Evolutionary conservation across 2,113 vertebrate genomes (phyloP).

Genomic region (Orcinus orca): DNA sequence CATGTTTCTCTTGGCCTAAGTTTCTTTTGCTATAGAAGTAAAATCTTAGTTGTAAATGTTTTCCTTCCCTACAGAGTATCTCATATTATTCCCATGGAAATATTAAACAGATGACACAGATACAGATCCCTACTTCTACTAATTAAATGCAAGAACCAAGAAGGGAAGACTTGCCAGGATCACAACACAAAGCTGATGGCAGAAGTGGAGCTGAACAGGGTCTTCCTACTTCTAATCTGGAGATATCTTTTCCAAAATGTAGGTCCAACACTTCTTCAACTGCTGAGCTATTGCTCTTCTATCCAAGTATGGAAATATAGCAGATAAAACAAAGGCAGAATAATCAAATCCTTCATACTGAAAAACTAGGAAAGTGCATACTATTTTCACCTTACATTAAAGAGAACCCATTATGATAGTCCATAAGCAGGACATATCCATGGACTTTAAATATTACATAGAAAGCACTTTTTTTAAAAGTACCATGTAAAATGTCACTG

Average conservation of each 20-base stretch:
- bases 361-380: not conserved
- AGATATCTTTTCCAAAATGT: not conserved
- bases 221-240: not conserved
- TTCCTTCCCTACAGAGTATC: not conserved
- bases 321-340: not conserved
- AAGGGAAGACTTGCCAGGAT: not conserved
- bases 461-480: slow-evolving; percentile 4
- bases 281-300: not conserved
- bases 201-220: not conserved
- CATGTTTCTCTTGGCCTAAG: not conserved
- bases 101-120: not conserved
- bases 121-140: not conserved
- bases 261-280: not conserved
- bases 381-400: not conserved
- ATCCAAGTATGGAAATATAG: not conserved
- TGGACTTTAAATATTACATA: not conserved
- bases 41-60: not conserved
- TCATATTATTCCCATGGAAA: not conserved
- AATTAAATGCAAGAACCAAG: not conserved
- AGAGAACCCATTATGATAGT: not conserved
- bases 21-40: slow-evolving; percentile 24
- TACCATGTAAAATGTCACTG: not conserved
- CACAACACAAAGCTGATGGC: not conserved
- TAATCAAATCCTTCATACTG: not conserved
- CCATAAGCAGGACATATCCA: not conserved